Evolutionary conservation across 2,797 vertebrate genomes (phyloP), one percentile per base, ranked within the genome.

Genomic region (Heteromormyrus szaboi): DNA sequence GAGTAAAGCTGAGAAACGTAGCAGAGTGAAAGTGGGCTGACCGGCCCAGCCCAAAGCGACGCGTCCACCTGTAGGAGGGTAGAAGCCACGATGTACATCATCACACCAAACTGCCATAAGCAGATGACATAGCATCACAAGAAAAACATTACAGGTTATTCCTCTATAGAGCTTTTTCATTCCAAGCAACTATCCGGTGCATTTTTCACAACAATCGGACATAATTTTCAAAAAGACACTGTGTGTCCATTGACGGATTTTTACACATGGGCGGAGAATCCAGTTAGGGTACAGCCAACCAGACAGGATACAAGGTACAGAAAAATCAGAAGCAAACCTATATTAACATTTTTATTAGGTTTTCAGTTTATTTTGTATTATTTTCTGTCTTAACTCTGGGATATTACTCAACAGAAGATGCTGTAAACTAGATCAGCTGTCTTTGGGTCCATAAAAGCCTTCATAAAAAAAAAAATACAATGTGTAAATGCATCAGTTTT

Each of bases 371-470:
- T 72, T 72, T 37, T 51, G 48, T 84, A 29, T 46, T 84, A 25
- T 48, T 84, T 72, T 72, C 65, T 37, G 29, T 72, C 65, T 72
- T 37, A 37, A 72, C 65, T 48, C 83, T 5, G 44, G 33, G 51
- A 59, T 59, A 54, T 54, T 17, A 51, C 85, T 86, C 50, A 86
- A 59, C 53, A 56, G 85, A 22, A 86, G 51, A 86, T 41, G 33
- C 85, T 62, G 85, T 56, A 86, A 86, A 41, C 85, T 86, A 86
- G 89, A 90, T 90, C 22, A 76, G 12, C 29, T 62, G 33, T 85
- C 54, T 59, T 85, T 48, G 19, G 37, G 44, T 25, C n/a, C n/a
- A 22, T 85, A 25, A 85, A 85, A 51, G 83, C 22, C 25, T 53
- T 51, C 14, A 22, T 29, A 85, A 33, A 84, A 84, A 51, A 81